Percentiles rank a stretch among this genome's conserved stretches.
These are phyloP conservation scores for Glossophaga mutica DNA, from an alignment of 2,797 vertebrate species.

Conservation along the genomic window DNA sequence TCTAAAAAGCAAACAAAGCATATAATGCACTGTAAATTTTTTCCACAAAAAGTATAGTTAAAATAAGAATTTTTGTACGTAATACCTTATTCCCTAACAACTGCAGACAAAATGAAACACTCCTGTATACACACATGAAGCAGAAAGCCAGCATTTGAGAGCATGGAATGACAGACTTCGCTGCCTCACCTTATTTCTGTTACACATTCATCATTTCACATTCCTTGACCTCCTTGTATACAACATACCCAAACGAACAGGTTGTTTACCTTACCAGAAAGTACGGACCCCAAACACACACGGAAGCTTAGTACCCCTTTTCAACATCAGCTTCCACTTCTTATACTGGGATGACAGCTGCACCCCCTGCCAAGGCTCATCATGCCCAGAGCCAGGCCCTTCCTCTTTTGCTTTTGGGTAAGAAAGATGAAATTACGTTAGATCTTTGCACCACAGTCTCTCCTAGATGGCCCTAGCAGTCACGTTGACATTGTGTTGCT, in stretches of 20 bases:
- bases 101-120: not conserved
- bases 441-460: not conserved
- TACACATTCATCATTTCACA: not conserved
- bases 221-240: not conserved
- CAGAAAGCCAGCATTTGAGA: not conserved
- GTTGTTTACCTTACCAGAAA: not conserved
- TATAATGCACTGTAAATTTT: not conserved
- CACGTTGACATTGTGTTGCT: not conserved
- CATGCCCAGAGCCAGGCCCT: not conserved
- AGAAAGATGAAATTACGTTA: not conserved
- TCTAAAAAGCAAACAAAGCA: constrained; percentile 22
- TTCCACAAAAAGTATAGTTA: not conserved
- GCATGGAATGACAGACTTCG: not conserved
- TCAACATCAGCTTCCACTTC: not conserved
- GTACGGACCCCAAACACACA: not conserved
- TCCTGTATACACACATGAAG: not conserved
- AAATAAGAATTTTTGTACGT: not conserved
- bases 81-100: not conserved
- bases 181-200: not conserved
- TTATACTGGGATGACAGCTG: not conserved
- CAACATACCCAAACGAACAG: not conserved
- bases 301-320: not conserved
- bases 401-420: not conserved
- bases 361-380: not conserved
- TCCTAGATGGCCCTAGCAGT: not conserved